Base-by-base conservation (phyloP, 2,113 vertebrate genomes). In the Zosterops pallidus region DNA sequence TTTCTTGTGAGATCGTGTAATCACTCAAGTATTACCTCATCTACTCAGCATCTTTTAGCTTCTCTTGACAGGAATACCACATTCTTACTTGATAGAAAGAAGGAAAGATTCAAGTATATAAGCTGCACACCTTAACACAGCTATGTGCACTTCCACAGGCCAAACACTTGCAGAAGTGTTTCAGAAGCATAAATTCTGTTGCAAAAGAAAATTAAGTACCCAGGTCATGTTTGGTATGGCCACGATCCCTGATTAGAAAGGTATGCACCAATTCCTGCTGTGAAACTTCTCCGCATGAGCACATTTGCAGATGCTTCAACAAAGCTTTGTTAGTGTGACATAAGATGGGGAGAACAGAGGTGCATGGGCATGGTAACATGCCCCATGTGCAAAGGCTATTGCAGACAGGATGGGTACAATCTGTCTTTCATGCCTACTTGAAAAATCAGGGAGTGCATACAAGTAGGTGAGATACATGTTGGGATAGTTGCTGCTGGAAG, bases 391-490 rank as follows among this genome's bases (percentile, higher is more conserved):
- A 81, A 82, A 94, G 14, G 35, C 29, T 60, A 28, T 6, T 60
- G 53, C 57, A 79, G 55, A 53, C 23, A 95, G 37, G 33, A 82
- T 2, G 29, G 24, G 29, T 37, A 13, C 9, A 82, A 89, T 56
- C 39, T 6, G 3, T 50, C 14, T 64, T 59, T 59, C 25, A 18
- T 6, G 13, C 49, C 31, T 72, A 26, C 22, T 33, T 47, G 39
- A 82, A 70, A 76, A 74, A 88, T 50, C 3, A 49, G 44, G 16
- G 13, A 62, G 62, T 67, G 24, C 2, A 3, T 13, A 26, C 0
- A 0, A 64, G n/a, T 2, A 70, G 19, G 11, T 42, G 3, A 50
- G 39, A 20, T 26, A 44, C 0, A 0, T 1, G 1, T 7, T 84
- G 44, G 33, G 55, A 59, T 26, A 67, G 39, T 4, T 62, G 55